Evolutionary conservation across 2,888 invertebrate genomes (phyloP).

Genomic region (Sminthurinus aureus): DNA sequence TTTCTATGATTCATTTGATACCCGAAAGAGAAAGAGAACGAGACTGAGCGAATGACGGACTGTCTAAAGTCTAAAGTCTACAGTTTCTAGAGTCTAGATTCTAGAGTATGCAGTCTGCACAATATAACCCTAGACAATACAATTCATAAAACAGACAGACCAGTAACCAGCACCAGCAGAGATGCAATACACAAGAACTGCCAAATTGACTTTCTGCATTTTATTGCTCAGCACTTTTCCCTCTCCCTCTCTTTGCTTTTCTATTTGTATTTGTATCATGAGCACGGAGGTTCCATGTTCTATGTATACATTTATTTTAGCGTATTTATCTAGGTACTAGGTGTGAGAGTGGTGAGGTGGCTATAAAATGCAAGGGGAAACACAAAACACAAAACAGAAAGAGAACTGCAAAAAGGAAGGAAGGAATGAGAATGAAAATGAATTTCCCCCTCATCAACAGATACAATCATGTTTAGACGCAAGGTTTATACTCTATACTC

Average conservation of each 20-base stretch:
- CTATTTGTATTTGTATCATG: background rate
- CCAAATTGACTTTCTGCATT: too few species aligned
- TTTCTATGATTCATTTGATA: background rate
- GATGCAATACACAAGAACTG: too few species aligned
- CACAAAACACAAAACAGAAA: background rate
- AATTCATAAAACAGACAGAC: too few species aligned
- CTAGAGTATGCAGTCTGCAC: too few species aligned
- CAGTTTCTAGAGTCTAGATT: too few species aligned
- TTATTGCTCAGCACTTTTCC: background rate
- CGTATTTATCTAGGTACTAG: background rate
- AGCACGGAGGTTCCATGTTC: background rate
- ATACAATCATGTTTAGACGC: background rate
- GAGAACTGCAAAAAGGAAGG: background rate
- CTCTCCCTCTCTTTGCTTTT: conserved; percentile 16
- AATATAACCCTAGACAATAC: too few species aligned
- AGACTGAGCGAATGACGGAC: too few species aligned
- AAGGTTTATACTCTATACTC: too few species aligned
- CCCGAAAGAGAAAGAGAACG: too few species aligned
- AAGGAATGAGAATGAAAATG: background rate
- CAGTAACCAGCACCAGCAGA: too few species aligned
- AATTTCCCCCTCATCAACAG: background rate
- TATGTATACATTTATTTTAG: conserved; percentile 1
- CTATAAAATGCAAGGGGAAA: background rate
- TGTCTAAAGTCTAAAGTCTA: too few species aligned
- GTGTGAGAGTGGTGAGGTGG: too few species aligned